Conservation (phyloP, 2,113 vertebrate species). For the Myotis brandtii region DNA sequence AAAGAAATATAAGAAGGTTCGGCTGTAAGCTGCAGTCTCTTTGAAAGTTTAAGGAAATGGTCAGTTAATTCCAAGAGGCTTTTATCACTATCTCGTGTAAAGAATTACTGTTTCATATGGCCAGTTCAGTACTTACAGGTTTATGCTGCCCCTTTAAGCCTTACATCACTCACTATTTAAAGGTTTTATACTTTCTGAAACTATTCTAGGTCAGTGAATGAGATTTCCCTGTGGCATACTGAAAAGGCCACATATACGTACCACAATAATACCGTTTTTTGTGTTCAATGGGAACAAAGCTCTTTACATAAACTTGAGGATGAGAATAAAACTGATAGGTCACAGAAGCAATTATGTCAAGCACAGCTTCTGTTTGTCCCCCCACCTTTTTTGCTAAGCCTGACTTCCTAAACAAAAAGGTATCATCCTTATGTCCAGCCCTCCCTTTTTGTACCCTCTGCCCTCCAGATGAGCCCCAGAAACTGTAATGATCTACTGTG, state of each 20-base stretch:
- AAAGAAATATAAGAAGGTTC: neutral
- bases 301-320: slow-evolving; percentile 23
- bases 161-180: neutral
- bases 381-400: neutral
- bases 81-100: neutral
- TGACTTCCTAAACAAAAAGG: slow-evolving; percentile 2
- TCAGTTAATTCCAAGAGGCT: slow-evolving; percentile 24
- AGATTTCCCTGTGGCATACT: neutral
- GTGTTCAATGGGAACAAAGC: slow-evolving; percentile 2
- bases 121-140: neutral
- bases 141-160: neutral
- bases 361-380: neutral
- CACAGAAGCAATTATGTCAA: neutral
- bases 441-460: neutral
- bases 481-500: neutral
- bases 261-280: neutral
- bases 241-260: slow-evolving; percentile 23
- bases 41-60: slow-evolving; percentile 64
- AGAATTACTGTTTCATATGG: neutral
- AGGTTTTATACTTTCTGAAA: slow-evolving; percentile 36
- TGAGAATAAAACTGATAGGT: slow-evolving; percentile 39
- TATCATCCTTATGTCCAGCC: neutral
- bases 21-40: neutral
- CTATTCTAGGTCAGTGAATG: slow-evolving; percentile 43
- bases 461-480: slow-evolving; percentile 2